A percentile compares a stretch with the other conserved stretches of the same genome.
These are phyloP conservation scores for Sebastes variabilis DNA, from an alignment of 2,797 vertebrate species.

Conservation along the genomic window DNA sequence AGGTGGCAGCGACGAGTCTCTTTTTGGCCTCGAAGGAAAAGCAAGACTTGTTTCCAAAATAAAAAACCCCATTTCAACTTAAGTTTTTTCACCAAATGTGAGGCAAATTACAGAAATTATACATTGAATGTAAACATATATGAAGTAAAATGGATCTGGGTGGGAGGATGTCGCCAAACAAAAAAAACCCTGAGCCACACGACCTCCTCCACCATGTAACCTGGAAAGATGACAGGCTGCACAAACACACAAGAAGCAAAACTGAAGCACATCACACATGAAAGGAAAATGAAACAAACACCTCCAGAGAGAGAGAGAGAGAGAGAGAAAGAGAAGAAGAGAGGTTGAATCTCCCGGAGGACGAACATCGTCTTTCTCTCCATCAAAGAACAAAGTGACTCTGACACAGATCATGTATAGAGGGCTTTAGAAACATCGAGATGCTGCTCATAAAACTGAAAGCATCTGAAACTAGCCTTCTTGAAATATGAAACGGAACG, in stretches of 20 bases:
- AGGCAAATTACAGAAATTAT: neutral
- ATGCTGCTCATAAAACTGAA: neutral
- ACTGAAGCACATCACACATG: neutral
- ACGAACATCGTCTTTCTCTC: neutral
- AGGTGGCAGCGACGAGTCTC: too few relatives aligned
- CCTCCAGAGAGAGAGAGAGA: neutral
- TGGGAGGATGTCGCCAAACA: neutral
- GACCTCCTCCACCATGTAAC: neutral
- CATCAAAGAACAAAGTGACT: neutral
- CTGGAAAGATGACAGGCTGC: neutral
- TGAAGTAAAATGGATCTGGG: neutral
- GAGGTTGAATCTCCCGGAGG: neutral
- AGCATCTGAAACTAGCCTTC: neutral
- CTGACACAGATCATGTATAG: neutral
- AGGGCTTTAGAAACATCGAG: neutral
- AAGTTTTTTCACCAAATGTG: fast-evolving
- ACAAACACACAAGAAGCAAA: neutral
- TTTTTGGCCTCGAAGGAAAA: too few relatives aligned
- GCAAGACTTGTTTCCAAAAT: too few relatives aligned
- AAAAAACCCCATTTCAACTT: too few relatives aligned
- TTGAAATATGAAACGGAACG: neutral
- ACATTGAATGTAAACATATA: neutral
- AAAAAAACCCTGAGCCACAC: neutral
- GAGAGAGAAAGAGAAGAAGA: neutral
- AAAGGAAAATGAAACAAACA: neutral